Base-by-base conservation (phyloP, 2,888 invertebrate genomes). In the Pyrocoelia pectoralis region DNA sequence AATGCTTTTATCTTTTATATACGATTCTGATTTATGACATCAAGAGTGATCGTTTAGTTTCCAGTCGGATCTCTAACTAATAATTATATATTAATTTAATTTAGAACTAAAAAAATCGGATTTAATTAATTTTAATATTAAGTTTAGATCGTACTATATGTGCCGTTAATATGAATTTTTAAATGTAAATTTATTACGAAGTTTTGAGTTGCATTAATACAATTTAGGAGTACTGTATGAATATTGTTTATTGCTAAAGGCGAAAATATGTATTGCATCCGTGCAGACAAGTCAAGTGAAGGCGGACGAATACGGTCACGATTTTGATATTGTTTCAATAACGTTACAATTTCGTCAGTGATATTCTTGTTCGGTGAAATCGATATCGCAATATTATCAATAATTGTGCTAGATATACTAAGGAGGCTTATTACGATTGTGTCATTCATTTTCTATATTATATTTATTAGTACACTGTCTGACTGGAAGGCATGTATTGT, bases 291-390 rank as follows among this genome's bases (percentile, higher is more conserved):
- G 70, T 68, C 67, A 69, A 71, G 71, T 70, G 68, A 70, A 72
- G 69, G 71, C 69, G 68, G 68, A 54, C 64, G 67, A 69, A 70
- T 68, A 67, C 59, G 67, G 73, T 72, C 70, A 72, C 71, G 71
- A 73, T 68, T 69, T 10, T 69, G 68, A 68, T 71, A 70, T 70
- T 71, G 70, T 72, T 72, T 68, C 72, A 71, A 72, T 72, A 70
- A 71, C 71, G 70, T 67, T 68, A 68, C 68, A 51, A 58, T 70
- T 71, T 71, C 71, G 70, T 70, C 68, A 71, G 62, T 61, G 59
- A 62, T 64, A 66, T 68, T 68, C 61, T 10, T 59, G 56, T 68
- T 66, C 49, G 61, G 67, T 60, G 63, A 68, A 68, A 66, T 64
- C 64, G 57, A 59, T 61, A 64, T 64, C 53, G 58, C 51, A 64